Evolutionary conservation across 2,888 invertebrate genomes (phyloP).

Genomic region (Conchocele bisecta): DNA sequence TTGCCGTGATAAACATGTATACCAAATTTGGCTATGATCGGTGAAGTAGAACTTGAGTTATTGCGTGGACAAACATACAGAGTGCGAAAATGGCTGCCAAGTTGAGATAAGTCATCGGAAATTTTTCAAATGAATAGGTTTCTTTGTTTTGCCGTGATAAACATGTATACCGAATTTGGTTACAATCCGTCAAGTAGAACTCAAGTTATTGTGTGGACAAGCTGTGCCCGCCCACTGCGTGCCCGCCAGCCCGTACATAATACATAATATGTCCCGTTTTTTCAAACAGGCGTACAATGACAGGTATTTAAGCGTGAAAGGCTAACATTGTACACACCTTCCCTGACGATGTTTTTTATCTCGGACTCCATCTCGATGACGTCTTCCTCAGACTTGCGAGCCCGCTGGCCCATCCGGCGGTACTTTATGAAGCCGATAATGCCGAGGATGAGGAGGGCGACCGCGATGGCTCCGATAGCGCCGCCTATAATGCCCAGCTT

Average conservation of each 20-base stretch:
- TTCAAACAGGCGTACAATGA: not conserved
- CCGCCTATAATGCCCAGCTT: slow-evolving; percentile 5
- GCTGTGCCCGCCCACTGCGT: too few relatives aligned
- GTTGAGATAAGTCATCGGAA: too few relatives aligned
- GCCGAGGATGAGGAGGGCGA: not conserved
- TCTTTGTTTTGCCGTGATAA: too few relatives aligned
- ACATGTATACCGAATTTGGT: too few relatives aligned
- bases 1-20: too few relatives aligned
- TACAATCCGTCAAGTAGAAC: too few relatives aligned
- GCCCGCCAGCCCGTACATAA: not conserved
- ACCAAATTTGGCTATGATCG: too few relatives aligned
- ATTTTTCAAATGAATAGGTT: too few relatives aligned
- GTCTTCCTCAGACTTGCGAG: slow-evolving; percentile 24
- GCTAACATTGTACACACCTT: slow-evolving; percentile 43
- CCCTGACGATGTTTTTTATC: slow-evolving; percentile 40
- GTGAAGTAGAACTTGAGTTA: too few relatives aligned
- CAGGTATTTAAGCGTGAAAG: not conserved
- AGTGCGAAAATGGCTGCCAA: too few relatives aligned
- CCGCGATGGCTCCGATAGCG: slow-evolving; percentile 2
- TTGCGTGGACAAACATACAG: too few relatives aligned
- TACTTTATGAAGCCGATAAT: slow-evolving; percentile 12
- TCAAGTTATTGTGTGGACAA: too few relatives aligned
- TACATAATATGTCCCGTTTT: not conserved
- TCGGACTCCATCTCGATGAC: slow-evolving; percentile 46
- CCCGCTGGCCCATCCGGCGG: slow-evolving; percentile 13